These are phyloP conservation scores for Aspidiotus rigidus DNA, from an alignment of 2,888 invertebrate genomes.

Conservation along the genomic window DNA sequence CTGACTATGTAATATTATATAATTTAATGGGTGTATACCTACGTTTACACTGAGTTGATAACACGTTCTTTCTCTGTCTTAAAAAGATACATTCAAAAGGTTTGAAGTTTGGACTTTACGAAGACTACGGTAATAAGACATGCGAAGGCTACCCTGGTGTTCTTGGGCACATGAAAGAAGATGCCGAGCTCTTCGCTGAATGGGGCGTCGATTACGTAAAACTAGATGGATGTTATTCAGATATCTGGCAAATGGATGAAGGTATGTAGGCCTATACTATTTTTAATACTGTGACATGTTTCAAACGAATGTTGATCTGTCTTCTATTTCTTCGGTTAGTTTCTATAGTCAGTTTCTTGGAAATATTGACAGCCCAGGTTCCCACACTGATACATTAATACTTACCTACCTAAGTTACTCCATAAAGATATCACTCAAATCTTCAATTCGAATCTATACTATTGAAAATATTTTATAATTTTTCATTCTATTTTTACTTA, in stretches of 20 bases:
- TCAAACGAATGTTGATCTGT: conserved; percentile 3
- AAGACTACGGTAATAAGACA: conserved; percentile 66
- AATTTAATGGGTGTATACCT: no score
- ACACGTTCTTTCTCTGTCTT: no score
- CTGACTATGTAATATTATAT: conserved; percentile 66
- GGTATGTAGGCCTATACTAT: conserved; percentile 40
- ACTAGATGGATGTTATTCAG: conserved; percentile 67
- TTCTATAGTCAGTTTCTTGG: no score
- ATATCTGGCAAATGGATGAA: conserved; percentile 38
- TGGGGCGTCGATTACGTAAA: conserved; percentile 77
- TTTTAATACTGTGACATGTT: background rate
- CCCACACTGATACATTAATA: no score
- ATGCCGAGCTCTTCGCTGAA: conserved; percentile 64
- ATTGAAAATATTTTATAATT: background rate
- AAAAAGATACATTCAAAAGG: conserved; percentile 60
- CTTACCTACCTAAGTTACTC: no score
- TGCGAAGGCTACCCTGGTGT: conserved; percentile 73
- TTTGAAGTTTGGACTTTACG: conserved; percentile 71
- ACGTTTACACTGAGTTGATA: no score
- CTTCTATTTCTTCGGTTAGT: background rate
- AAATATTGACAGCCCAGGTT: no score
- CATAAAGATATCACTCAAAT: no score
- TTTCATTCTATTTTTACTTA: no score
- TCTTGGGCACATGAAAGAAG: conserved; percentile 53
- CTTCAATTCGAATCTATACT: background rate